phyloP scores from a whole-genome alignment of 2,888 invertebrate genomes.

The Cyrtodaria siliqua region DNA sequence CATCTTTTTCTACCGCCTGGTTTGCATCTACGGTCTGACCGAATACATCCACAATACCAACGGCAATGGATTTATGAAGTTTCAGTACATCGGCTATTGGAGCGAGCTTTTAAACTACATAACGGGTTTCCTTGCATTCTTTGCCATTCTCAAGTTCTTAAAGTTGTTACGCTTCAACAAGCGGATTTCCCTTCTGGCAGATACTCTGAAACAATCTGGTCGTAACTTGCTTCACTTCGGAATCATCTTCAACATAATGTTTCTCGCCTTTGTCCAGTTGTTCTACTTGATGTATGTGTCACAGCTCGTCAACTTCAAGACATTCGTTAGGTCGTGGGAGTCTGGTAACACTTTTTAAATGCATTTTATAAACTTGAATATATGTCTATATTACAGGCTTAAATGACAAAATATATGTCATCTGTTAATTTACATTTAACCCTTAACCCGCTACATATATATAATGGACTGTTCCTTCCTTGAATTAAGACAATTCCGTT shows the following conservation, averaged over 20 bases:
- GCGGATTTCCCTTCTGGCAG: conserved; percentile 81
- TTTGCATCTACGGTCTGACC: conserved; percentile 83
- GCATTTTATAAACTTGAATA: no score
- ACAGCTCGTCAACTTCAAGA: conserved; percentile 71
- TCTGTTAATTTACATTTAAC: no score
- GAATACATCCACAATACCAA: conserved; percentile 85
- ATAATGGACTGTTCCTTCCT: no score
- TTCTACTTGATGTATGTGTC: conserved; percentile 84
- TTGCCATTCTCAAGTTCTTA: conserved; percentile 87
- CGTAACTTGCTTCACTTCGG: conserved; percentile 82
- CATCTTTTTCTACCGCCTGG: conserved; percentile 82
- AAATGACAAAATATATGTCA: no score
- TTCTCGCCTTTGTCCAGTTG: conserved; percentile 84
- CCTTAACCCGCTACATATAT: no score
- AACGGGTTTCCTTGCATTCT: conserved; percentile 87
- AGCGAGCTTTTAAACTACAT: conserved; percentile 87
- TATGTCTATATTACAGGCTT: no score
- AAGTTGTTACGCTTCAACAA: conserved; percentile 87
- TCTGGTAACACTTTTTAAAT: no score
- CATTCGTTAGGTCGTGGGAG: conserved; percentile 76
- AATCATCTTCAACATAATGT: conserved; percentile 84
- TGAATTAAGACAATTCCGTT: no score
- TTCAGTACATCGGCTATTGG: conserved; percentile 86
- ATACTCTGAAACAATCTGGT: conserved; percentile 80
- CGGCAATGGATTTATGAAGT: conserved; percentile 84